Percentiles rank a stretch among this genome's conserved stretches.
Conservation (phyloP, 2,113 vertebrate species). For the Terrapene triunguis region DNA sequence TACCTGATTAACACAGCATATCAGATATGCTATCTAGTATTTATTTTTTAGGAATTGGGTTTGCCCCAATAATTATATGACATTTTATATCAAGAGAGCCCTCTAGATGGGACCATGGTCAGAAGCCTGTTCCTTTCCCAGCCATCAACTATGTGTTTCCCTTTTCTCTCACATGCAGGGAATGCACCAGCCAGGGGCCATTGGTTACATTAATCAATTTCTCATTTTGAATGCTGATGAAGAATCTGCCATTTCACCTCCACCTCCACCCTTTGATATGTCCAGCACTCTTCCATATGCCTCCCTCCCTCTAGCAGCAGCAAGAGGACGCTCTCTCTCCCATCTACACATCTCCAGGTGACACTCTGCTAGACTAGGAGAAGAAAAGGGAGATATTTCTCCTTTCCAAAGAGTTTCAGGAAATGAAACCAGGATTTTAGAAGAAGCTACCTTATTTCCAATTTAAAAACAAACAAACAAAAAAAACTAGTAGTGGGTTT, state of each 20-base stretch:
- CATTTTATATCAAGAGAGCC: neutral
- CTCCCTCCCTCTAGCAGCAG: neutral
- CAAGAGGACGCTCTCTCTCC: neutral
- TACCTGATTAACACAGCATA: neutral
- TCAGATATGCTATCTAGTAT: neutral
- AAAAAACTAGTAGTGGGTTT: neutral
- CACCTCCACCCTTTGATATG: neutral
- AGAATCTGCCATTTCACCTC: neutral
- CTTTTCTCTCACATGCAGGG: neutral
- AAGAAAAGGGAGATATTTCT: neutral
- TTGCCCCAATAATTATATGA: neutral
- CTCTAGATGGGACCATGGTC: neutral
- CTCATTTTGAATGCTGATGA: neutral
- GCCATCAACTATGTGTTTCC: neutral
- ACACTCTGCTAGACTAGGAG: neutral
- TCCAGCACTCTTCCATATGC: neutral
- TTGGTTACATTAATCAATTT: neutral
- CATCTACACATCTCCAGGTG: neutral
- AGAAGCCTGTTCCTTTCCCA: neutral
- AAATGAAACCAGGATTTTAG: neutral
- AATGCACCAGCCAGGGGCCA: neutral
- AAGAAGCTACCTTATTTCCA: neutral
- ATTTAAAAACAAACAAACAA: neutral
- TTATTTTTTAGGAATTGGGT: neutral
- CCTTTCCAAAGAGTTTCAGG: neutral